A percentile compares a stretch with the other conserved stretches of the same genome.
phyloP scores from a whole-genome alignment of 2,888 invertebrate genomes.

The Pheosia tremula region DNA sequence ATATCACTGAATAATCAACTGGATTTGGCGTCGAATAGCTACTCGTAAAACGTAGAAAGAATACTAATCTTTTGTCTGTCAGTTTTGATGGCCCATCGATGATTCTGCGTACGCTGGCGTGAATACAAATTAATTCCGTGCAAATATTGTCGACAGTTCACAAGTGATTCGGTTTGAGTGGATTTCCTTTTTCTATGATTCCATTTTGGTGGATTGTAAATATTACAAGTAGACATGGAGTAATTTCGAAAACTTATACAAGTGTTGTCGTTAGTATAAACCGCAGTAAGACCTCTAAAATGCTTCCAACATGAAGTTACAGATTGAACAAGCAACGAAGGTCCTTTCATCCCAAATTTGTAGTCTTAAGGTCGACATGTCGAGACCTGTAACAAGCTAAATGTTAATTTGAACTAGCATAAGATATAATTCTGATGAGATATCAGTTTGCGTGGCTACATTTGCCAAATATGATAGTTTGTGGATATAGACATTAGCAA shows the following conservation, averaged over 20 bases:
- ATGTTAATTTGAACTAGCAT: slow-evolving; percentile 33
- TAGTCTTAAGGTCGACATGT: slow-evolving; percentile 19
- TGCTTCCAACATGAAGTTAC: not conserved
- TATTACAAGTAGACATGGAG: too few species aligned
- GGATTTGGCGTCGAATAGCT: slow-evolving; percentile 39
- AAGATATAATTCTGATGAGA: slow-evolving; percentile 28
- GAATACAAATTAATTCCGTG: slow-evolving; percentile 5
- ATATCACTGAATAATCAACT: slow-evolving; percentile 41
- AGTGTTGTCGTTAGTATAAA: not conserved
- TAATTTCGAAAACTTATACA: too few species aligned
- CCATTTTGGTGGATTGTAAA: not conserved
- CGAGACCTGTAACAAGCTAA: slow-evolving; percentile 28
- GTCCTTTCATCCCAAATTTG: not conserved
- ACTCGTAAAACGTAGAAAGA: slow-evolving; percentile 42
- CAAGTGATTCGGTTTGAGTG: not conserved
- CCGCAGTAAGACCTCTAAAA: not conserved
- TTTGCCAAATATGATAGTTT: slow-evolving; percentile 27
- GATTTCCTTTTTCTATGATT: not conserved
- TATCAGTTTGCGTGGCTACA: slow-evolving; percentile 9
- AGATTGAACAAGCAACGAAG: not conserved
- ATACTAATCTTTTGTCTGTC: slow-evolving; percentile 43
- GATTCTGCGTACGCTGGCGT: not conserved
- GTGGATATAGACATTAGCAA: slow-evolving; percentile 23
- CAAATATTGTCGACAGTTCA: not conserved
- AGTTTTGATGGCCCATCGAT: slow-evolving; percentile 34